A percentile compares a stretch with the other conserved stretches of the same genome.
phyloP scores from a whole-genome alignment of 2,113 vertebrate genomes.

The Pyrgilauda ruficollis region DNA sequence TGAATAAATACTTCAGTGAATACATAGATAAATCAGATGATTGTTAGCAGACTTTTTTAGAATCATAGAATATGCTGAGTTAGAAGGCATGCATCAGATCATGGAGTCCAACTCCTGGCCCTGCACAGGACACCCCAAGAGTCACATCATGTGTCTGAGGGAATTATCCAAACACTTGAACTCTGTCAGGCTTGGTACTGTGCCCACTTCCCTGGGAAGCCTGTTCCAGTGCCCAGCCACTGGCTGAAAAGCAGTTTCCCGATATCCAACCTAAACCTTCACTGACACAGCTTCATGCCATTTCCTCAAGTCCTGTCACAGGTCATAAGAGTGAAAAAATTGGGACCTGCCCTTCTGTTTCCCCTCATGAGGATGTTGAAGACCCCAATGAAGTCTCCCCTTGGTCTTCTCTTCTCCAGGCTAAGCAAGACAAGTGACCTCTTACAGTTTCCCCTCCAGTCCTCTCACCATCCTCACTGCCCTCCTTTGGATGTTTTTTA shows the following conservation, averaged over 20 bases:
- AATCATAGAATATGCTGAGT: not conserved
- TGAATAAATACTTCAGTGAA: not conserved
- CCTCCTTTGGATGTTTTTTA: not conserved
- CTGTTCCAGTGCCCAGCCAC: not conserved
- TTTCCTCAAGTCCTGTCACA: not conserved
- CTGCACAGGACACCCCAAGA: not conserved
- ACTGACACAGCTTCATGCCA: not conserved
- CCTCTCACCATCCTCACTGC: rapidly evolving
- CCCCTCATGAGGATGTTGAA: not conserved
- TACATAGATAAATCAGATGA: not conserved
- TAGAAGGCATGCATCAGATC: not conserved
- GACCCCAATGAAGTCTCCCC: rapidly evolving
- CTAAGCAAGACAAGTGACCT: not conserved
- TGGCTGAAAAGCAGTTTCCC: not conserved
- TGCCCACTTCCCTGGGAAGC: not conserved
- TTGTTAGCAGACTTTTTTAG: not conserved
- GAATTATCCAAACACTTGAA: not conserved
- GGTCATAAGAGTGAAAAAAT: not conserved
- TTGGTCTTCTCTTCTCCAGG: not conserved
- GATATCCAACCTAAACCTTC: not conserved
- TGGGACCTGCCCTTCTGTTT: not conserved
- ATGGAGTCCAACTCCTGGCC: not conserved
- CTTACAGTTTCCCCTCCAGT: not conserved
- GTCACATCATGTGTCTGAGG: not conserved
- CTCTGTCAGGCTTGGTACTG: no score